These are phyloP conservation scores for Toxotes chatareus DNA, from an alignment of 2,113 vertebrate species.

Conservation along the genomic window DNA sequence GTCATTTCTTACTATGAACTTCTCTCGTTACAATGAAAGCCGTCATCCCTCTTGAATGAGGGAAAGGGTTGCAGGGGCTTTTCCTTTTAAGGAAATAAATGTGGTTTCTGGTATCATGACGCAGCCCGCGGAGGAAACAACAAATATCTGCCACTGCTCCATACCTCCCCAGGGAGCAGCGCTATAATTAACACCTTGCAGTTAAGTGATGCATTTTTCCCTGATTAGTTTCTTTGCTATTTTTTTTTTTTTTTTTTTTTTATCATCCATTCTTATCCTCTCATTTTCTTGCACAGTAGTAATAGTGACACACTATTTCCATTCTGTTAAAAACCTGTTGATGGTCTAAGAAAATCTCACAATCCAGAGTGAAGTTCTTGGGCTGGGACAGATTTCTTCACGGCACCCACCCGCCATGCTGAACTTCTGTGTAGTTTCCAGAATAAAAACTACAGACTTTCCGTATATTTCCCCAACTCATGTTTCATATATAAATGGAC, in stretches of 20 bases:
- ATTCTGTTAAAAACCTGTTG: not conserved
- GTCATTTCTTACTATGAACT: not conserved
- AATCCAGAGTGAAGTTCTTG: not conserved
- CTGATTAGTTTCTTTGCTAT: fast-evolving
- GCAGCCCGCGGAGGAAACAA: conserved; percentile 47
- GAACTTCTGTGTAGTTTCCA: conserved; percentile 34
- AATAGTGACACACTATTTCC: not conserved
- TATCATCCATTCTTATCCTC: fast-evolving
- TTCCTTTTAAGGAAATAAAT: conserved; percentile 81
- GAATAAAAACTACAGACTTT: conserved; percentile 32
- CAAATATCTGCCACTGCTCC: conserved; percentile 32
- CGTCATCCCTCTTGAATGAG: conserved; percentile 27
- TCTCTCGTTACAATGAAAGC: not conserved
- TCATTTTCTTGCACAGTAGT: not conserved
- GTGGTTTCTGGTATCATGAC: conserved; percentile 58
- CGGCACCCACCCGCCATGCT: conserved; percentile 49
- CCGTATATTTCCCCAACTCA: not conserved
- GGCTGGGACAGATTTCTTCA: not conserved
- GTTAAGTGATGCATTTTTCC: not conserved
- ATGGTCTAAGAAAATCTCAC: not conserved
- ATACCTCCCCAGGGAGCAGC: not conserved
- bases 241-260: too few species aligned
- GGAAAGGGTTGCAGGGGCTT: conserved; percentile 14
- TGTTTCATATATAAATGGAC: not conserved
- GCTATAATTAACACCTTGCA: not conserved